These are phyloP conservation scores for Perithous albicinctus DNA, from an alignment of 2,888 invertebrate species.

Conservation along the genomic window DNA sequence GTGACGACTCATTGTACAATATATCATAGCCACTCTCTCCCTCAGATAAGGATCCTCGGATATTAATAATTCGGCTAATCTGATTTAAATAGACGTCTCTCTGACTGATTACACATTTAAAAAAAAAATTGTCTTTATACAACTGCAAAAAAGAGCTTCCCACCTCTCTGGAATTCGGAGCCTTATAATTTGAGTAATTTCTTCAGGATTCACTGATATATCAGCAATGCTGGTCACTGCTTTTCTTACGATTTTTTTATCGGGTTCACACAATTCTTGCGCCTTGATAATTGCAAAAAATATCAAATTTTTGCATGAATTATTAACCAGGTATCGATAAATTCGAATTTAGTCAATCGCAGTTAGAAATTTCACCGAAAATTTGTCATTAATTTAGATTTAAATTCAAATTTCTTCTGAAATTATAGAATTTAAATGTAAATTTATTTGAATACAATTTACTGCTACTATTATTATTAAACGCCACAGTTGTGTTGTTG, in stretches of 20 bases:
- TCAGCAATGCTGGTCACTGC: constrained; percentile 85
- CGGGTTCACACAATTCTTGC: constrained; percentile 82
- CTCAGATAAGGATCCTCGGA: constrained; percentile 81
- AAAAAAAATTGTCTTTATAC: not conserved
- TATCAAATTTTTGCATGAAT: too few species aligned
- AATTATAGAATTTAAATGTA: too few species aligned
- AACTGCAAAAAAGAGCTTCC: constrained; percentile 13
- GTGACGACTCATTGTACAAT: constrained; percentile 82
- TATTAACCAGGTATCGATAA: too few species aligned
- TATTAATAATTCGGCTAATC: constrained; percentile 80
- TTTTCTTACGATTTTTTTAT: constrained; percentile 80
- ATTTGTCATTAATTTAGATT: too few species aligned
- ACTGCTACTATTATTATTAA: not conserved
- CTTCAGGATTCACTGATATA: constrained; percentile 84
- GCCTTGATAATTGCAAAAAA: constrained; percentile 74
- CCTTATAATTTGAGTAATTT: constrained; percentile 83
- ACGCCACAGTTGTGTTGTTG: not conserved
- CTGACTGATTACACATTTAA: not conserved
- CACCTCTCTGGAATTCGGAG: constrained; percentile 83
- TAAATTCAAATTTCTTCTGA: too few species aligned
- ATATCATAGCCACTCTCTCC: constrained; percentile 82
- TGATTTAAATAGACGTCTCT: constrained; percentile 59
- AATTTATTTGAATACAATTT: too few species aligned
- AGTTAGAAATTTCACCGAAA: too few species aligned
- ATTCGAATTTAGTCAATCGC: too few species aligned